These are phyloP conservation scores for Rhinopomastus cyanomelas DNA, from an alignment of 2,113 vertebrate genomes.

Conservation along the genomic window DNA sequence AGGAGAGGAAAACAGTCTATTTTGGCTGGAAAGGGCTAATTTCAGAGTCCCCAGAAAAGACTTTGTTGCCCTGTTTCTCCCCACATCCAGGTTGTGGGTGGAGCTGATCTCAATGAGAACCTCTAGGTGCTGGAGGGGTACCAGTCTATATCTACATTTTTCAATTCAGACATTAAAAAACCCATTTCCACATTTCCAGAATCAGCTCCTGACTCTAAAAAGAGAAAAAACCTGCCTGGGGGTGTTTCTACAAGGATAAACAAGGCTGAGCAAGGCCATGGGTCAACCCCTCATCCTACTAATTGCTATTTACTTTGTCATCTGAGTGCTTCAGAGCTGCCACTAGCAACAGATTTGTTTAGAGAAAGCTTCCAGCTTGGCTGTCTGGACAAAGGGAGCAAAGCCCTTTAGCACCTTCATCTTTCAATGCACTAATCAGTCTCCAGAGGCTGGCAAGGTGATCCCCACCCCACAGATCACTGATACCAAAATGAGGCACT, in stretches of 20 bases:
- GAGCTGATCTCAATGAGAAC: neutral
- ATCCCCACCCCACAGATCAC: neutral
- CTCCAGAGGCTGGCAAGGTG: neutral
- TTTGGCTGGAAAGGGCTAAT: neutral
- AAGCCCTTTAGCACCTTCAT: neutral
- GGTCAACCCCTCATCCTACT: conserved; percentile 7
- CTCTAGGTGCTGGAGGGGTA: neutral
- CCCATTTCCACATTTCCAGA: neutral
- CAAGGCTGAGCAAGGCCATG: neutral
- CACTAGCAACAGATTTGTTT: neutral
- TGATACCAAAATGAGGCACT: accelerated
- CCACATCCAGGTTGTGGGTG: neutral
- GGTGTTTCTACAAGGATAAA: neutral
- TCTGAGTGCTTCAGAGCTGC: neutral
- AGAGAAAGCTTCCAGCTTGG: neutral
- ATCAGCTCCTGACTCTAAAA: neutral
- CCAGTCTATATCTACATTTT: neutral
- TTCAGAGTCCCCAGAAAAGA: neutral
- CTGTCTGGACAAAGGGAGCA: neutral
- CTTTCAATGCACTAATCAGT: neutral
- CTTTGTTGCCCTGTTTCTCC: neutral
- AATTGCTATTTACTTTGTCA: conserved; percentile 47
- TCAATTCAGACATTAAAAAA: neutral
- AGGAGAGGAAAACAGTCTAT: neutral
- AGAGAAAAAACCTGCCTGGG: neutral